Evolutionary conservation across 2,888 invertebrate species (phyloP).

Genomic region (Lasioglossum lativentre): DNA sequence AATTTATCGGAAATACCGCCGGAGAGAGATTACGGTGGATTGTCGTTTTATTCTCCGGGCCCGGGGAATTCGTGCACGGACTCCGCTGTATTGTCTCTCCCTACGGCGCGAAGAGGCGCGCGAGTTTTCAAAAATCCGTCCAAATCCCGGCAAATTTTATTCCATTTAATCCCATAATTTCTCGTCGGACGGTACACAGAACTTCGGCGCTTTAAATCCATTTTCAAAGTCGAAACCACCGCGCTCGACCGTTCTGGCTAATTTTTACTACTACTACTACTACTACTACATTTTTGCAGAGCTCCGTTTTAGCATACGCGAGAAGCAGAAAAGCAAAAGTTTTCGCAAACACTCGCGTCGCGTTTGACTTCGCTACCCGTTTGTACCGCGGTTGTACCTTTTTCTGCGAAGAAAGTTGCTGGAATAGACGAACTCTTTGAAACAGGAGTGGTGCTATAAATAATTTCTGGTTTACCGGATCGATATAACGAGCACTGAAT

Average conservation of each 20-base stretch:
- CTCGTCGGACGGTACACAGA: neutral
- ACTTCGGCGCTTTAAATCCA: neutral
- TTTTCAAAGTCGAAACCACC: neutral
- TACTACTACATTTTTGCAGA: neutral
- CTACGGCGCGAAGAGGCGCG: neutral
- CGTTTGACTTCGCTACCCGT: neutral
- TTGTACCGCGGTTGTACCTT: neutral
- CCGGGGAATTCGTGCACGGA: conserved; percentile 24
- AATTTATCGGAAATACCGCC: conserved; percentile 52
- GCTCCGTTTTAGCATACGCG: neutral
- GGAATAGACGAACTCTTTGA: too few species aligned
- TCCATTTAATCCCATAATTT: conserved; percentile 3
- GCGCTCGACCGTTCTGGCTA: neutral
- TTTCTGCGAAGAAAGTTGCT: neutral
- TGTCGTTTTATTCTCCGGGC: conserved; percentile 37
- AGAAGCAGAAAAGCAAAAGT: neutral
- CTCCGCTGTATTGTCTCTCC: neutral
- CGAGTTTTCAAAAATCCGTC: neutral
- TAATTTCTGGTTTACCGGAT: too few species aligned
- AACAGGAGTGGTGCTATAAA: too few species aligned
- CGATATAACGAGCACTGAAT: too few species aligned
- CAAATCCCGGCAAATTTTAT: neutral
- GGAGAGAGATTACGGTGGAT: conserved; percentile 48
- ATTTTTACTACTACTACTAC: neutral
- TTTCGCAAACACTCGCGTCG: neutral